Base-by-base conservation (phyloP, 2,797 vertebrate genomes). In the Enteromius mattozi region DNA sequence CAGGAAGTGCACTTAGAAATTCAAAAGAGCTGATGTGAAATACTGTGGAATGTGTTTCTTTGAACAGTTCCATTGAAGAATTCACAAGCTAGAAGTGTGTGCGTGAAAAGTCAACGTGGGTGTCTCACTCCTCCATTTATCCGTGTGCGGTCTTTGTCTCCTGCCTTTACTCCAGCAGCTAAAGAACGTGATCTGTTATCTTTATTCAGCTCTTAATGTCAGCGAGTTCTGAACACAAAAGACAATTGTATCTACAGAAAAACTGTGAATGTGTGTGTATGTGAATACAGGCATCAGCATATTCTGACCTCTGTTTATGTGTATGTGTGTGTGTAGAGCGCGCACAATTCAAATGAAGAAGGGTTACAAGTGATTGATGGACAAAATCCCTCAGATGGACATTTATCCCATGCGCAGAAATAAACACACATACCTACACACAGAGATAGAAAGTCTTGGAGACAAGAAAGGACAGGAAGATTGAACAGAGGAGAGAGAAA, bases 61-160 rank as follows among this genome's bases (percentile, higher is more conserved):
- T 49, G 19, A 84, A 75, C 72, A 61, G 14, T 21, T 66, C 19
- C 66, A 54, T 49, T 63, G 45, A 80, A 35, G 19, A 56, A 71
- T 56, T 33, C 37, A 54, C 4, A 10, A 59, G 42, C 56, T 21
- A 27, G 21, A 27, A 61, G 24, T 45, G 65, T 77, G 80, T 74
- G 56, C 42, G 27, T 61, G 82, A 76, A 78, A 65, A 85, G 56
- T 51, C 30, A 30, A 78, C 85, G 88, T 82, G 88, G 87, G 86
- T 81, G 65, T 63, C 56, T 56, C 16, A 47, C 61, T 75, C 0
- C 14, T 37, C 56, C 61, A 54, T 74, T 80, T 59, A 80, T 69
- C 56, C 4, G 1, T 70, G 69, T 78, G 63, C 35, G 13, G 49
- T 56, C 35, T 76, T 70, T 70, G 21, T 85, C 21, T 79, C 27